Evolutionary conservation across 2,113 vertebrate genomes (phyloP).

Genomic region (Chrysemys picta): DNA sequence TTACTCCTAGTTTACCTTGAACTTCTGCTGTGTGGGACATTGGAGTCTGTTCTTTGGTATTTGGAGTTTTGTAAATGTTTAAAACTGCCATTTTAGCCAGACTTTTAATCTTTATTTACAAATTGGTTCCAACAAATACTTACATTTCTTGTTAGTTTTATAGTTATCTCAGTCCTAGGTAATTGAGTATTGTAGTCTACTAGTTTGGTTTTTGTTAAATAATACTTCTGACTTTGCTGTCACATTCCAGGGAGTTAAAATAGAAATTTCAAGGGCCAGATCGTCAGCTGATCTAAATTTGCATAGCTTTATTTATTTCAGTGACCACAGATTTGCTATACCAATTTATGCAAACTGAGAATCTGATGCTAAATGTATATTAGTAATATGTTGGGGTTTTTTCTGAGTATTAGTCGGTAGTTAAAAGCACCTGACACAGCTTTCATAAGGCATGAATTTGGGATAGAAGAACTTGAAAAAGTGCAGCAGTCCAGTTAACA

Average conservation of each 20-base stretch:
- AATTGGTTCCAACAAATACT: background rate
- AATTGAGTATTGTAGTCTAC: background rate
- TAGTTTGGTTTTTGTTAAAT: background rate
- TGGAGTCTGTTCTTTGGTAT: background rate
- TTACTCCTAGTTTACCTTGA: background rate
- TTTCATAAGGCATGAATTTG: background rate
- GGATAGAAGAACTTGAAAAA: background rate
- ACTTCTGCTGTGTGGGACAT: background rate
- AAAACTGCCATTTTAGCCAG: background rate
- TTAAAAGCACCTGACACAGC: background rate
- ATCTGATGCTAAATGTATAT: background rate
- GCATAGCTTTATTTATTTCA: background rate
- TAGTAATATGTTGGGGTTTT: background rate
- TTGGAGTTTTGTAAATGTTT: background rate
- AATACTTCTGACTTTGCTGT: background rate
- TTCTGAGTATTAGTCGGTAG: background rate
- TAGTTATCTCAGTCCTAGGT: background rate
- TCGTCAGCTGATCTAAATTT: background rate
- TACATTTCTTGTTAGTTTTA: background rate
- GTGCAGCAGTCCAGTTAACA: background rate
- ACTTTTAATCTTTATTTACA: background rate
- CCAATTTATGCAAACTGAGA: background rate
- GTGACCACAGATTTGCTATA: background rate
- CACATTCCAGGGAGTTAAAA: background rate
- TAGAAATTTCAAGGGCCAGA: background rate